Conservation (phyloP, 2,113 vertebrate species). For the Mastomys coucha region DNA sequence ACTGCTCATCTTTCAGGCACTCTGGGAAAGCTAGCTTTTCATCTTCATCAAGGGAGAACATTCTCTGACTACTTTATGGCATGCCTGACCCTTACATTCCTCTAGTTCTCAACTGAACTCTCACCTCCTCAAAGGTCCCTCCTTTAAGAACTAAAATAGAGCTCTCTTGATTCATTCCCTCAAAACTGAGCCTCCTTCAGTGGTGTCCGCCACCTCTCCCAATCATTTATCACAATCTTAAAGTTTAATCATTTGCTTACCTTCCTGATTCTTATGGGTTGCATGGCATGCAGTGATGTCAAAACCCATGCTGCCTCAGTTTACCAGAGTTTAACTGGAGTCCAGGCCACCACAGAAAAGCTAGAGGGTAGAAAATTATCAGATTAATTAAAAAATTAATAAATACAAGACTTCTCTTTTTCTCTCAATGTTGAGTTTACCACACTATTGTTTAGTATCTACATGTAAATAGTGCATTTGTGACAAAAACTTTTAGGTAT, state of each 20-base stretch:
- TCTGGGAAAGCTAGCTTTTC: not conserved
- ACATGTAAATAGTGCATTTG: conserved; percentile 18
- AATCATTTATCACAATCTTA: not conserved
- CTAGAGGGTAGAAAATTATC: not conserved
- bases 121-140: not conserved
- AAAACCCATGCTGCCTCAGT: not conserved
- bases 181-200: not conserved
- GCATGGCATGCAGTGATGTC: not conserved
- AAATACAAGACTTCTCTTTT: not conserved
- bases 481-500: conserved; percentile 6
- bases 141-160: not conserved
- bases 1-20: not conserved
- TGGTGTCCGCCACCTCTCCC: not conserved
- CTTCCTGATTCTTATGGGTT: not conserved
- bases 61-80: not conserved
- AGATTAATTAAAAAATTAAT: conserved; percentile 5
- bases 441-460: not conserved
- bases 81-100: not conserved
- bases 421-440: not conserved
- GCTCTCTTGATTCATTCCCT: not conserved
- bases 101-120: not conserved
- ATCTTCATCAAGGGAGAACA: not conserved
- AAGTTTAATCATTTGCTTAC: not conserved
- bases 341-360: not conserved
- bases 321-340: not conserved